Percentiles rank a stretch among this genome's conserved stretches.
Conservation (phyloP, 2,888 invertebrate genomes). For the Andrena fulva region DNA sequence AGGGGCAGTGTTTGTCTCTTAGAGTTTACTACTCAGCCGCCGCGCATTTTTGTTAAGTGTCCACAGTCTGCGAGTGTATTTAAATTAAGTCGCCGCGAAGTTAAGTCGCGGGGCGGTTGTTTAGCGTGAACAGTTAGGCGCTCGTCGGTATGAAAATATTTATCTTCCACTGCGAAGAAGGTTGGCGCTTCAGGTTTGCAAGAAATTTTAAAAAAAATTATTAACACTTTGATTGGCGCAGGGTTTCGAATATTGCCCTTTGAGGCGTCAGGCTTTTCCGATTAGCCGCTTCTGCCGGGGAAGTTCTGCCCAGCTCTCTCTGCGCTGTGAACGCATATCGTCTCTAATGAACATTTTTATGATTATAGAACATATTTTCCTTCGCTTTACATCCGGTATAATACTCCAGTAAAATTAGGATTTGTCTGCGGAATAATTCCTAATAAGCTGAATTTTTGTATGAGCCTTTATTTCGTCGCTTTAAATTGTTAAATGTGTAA, state of each 20-base stretch:
- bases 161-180: conserved; percentile 11
- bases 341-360: too few species aligned
- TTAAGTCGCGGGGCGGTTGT: conserved; percentile 20
- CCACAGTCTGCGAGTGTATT: conserved; percentile 25
- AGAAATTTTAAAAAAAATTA: neutral
- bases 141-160: conserved; percentile 42
- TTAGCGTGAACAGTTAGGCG: conserved; percentile 12
- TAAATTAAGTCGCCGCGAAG: conserved; percentile 51
- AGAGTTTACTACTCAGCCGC: neutral
- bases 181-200: neutral
- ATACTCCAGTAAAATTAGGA: too few species aligned
- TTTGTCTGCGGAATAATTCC: too few species aligned
- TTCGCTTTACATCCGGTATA: too few species aligned
- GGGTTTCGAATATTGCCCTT: too few species aligned
- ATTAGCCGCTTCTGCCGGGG: too few species aligned
- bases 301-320: neutral
- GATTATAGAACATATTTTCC: too few species aligned
- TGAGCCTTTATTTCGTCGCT: too few species aligned
- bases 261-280: too few species aligned
- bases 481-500: too few species aligned
- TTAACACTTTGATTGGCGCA: too few species aligned
- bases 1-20: neutral
- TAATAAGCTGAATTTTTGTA: too few species aligned
- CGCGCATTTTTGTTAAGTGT: conserved; percentile 16
- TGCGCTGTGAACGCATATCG: neutral